Percentiles rank a stretch among this genome's conserved stretches.
Conservation (phyloP, 2,797 vertebrate genomes). For the Sebastes taczanowskii region DNA sequence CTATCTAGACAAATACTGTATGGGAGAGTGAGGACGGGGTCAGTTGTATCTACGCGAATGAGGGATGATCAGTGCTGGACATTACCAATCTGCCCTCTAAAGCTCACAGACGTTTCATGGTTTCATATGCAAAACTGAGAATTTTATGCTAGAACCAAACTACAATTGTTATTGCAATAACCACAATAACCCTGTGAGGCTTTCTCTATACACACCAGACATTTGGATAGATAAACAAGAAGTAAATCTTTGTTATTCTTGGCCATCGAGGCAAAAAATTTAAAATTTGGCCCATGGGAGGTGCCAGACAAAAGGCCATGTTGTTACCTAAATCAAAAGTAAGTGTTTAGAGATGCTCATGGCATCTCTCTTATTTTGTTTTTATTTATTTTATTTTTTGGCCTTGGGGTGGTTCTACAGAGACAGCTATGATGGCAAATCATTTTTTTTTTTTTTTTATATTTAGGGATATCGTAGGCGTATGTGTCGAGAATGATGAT, state of each 20-base stretch:
- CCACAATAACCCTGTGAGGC: not conserved
- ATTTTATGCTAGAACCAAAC: not conserved
- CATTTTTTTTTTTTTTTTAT: not conserved
- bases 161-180: not conserved
- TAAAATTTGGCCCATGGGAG: not conserved
- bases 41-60: not conserved
- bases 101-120: not conserved
- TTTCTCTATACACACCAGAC: not conserved
- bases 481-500: not conserved
- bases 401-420: not conserved
- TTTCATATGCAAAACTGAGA: not conserved
- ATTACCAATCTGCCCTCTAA: not conserved
- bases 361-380: not conserved
- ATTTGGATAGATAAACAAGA: not conserved
- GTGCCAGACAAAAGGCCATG: not conserved
- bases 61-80: not conserved
- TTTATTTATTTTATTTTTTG: not conserved
- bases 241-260: not conserved
- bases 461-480: not conserved
- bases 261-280: not conserved
- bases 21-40: not conserved
- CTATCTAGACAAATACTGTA: not conserved
- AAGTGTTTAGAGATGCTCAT: not conserved
- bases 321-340: not conserved
- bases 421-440: not conserved